Evolutionary conservation across 2,888 invertebrate genomes (phyloP).

Genomic region (Steinernema hermaphroditum): DNA sequence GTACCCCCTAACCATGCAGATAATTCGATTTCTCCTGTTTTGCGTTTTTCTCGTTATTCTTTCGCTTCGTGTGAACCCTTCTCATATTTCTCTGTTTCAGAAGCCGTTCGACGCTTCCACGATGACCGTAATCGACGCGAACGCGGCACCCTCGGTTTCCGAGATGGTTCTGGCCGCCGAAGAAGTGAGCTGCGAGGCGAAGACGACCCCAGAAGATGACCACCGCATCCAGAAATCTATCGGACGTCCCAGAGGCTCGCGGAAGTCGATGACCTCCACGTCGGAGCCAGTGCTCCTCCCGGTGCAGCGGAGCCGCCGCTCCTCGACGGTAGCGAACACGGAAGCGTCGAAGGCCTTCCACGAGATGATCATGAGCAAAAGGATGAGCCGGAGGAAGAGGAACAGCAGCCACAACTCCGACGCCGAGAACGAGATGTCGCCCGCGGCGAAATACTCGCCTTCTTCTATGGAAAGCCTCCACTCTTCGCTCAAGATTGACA

Average conservation of each 20-base stretch:
- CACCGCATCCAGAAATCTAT: no score
- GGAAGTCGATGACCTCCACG: no score
- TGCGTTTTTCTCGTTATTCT: background rate
- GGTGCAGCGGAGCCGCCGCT: background rate
- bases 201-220: no score
- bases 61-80: no score
- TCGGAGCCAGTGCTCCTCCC: background rate
- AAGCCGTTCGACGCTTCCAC: no score
- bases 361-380: background rate
- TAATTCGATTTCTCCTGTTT: no score
- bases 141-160: background rate
- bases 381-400: background rate
- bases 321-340: constrained; percentile 3
- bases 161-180: background rate
- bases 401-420: background rate
- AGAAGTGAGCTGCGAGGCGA: background rate
- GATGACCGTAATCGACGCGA: no score
- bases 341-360: background rate
- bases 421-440: background rate
- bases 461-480: background rate
- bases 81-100: no score
- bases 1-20: no score
- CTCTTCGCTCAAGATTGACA: no score
- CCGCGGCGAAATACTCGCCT: background rate
- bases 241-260: no score